These are phyloP conservation scores for Psylliodes chrysocephalus DNA, from an alignment of 2,888 invertebrate genomes.

Conservation along the genomic window DNA sequence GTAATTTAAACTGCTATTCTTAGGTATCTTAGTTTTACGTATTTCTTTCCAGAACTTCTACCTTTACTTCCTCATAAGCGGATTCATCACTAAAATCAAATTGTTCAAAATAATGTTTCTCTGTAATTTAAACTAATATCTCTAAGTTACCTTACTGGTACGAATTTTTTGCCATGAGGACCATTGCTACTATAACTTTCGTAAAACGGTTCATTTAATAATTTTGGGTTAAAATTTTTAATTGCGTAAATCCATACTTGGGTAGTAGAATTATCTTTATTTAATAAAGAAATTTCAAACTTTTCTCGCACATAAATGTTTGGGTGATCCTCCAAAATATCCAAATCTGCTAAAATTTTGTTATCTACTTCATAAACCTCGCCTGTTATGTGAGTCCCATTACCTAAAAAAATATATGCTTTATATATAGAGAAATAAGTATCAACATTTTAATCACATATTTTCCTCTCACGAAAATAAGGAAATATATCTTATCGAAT, in stretches of 20 bases:
- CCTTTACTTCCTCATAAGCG: conserved; percentile 20
- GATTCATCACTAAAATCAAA: conserved; percentile 22
- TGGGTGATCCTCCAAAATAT: conserved; percentile 87
- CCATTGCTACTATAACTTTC: conserved; percentile 74
- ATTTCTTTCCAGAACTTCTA: too few species aligned
- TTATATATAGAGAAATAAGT: too few species aligned
- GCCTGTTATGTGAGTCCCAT: conserved; percentile 72
- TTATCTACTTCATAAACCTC: conserved; percentile 88
- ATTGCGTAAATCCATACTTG: conserved; percentile 82
- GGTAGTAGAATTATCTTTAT: conserved; percentile 62
- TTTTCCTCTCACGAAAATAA: too few species aligned
- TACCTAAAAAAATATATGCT: conserved; percentile 58
- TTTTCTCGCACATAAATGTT: conserved; percentile 79
- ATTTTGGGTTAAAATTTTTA: conserved; percentile 72
- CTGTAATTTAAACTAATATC: conserved; percentile 64
- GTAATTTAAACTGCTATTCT: too few species aligned
- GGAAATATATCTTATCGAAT: too few species aligned
- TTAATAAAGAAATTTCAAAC: conserved; percentile 65
- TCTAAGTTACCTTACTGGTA: conserved; percentile 79
- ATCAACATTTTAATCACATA: too few species aligned
- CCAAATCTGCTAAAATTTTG: conserved; percentile 76
- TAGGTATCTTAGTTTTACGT: too few species aligned
- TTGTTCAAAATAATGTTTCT: conserved; percentile 57
- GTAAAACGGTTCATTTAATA: conserved; percentile 70
- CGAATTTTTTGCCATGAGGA: conserved; percentile 74